phyloP scores from a whole-genome alignment of 1,140 invertebrate genomes.

The Drosophila cardini region DNA sequence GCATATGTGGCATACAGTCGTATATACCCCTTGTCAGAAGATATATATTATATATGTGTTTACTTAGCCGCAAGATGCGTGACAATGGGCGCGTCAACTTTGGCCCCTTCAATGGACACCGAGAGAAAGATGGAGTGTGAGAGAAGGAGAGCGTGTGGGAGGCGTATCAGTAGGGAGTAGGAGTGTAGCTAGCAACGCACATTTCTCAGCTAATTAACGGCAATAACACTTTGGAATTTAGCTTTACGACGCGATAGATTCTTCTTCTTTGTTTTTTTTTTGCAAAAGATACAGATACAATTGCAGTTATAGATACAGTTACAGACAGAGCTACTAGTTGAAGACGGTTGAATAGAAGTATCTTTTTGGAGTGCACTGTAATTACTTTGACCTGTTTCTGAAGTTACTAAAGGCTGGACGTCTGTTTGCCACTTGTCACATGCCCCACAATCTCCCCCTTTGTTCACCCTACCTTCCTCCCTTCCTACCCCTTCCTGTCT shows the following conservation, averaged over 20 bases:
- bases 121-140: slow-evolving; percentile 8
- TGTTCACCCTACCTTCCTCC: not conserved
- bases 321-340: slow-evolving; percentile 33
- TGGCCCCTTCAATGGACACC: slow-evolving; percentile 34
- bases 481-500: not conserved
- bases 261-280: slow-evolving; percentile 22
- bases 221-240: slow-evolving; percentile 48
- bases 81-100: slow-evolving; percentile 67
- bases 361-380: slow-evolving; percentile 54
- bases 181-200: slow-evolving; percentile 44
- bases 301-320: slow-evolving; percentile 30
- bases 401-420: slow-evolving; percentile 24
- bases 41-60: slow-evolving; percentile 5
- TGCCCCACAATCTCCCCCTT: slow-evolving; percentile 40
- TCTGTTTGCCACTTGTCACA: slow-evolving; percentile 24
- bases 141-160: not conserved
- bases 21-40: slow-evolving; percentile 1
- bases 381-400: slow-evolving; percentile 81
- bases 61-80: slow-evolving; percentile 49
- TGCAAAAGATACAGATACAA: slow-evolving; percentile 38
- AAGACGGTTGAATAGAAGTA: slow-evolving; percentile 15
- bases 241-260: slow-evolving; percentile 25
- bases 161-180: too few species aligned
- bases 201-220: slow-evolving; percentile 72
- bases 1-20: slow-evolving; percentile 44